Percentiles rank a stretch among this genome's conserved stretches.
Evolutionary conservation across 1,140 invertebrate genomes (phyloP).

Genomic region (Drosophila simulans): DNA sequence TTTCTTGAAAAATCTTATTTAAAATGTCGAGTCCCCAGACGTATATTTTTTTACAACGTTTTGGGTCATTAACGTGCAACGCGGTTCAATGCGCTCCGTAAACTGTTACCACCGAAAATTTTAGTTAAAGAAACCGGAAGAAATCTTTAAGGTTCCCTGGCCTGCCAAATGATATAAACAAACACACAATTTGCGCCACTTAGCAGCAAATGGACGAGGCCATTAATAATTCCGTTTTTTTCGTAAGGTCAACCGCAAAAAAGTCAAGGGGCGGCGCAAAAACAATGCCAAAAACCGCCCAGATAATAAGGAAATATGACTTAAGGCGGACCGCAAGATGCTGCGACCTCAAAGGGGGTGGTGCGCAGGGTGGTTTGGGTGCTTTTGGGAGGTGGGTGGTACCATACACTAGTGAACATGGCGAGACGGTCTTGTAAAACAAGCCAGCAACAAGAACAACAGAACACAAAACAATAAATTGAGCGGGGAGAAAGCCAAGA

Average conservation of each 20-base stretch:
- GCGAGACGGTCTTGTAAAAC: constrained; percentile 76
- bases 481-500: constrained; percentile 36
- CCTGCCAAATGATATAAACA: constrained; percentile 76
- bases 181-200: constrained; percentile 83
- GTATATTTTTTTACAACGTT: constrained; percentile 45
- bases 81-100: constrained; percentile 70
- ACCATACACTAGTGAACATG: constrained; percentile 66
- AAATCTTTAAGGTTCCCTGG: constrained; percentile 57
- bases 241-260: constrained; percentile 64
- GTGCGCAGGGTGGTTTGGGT: neutral
- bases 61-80: constrained; percentile 70
- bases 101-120: constrained; percentile 36
- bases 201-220: constrained; percentile 80
- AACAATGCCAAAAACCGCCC: constrained; percentile 23
- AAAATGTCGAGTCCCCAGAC: neutral
- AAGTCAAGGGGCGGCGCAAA: constrained; percentile 49
- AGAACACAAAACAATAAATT: constrained; percentile 72
- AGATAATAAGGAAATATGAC: constrained; percentile 82
- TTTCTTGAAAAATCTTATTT: too few relatives aligned
- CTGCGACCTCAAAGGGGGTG: constrained; percentile 18
- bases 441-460: constrained; percentile 53
- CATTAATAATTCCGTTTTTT: constrained; percentile 80
- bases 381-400: neutral
- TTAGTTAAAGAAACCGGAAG: constrained; percentile 47
- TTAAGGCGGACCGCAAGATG: constrained; percentile 54